Conservation (phyloP, 2,888 invertebrate genomes). For the Thereva unica region DNA sequence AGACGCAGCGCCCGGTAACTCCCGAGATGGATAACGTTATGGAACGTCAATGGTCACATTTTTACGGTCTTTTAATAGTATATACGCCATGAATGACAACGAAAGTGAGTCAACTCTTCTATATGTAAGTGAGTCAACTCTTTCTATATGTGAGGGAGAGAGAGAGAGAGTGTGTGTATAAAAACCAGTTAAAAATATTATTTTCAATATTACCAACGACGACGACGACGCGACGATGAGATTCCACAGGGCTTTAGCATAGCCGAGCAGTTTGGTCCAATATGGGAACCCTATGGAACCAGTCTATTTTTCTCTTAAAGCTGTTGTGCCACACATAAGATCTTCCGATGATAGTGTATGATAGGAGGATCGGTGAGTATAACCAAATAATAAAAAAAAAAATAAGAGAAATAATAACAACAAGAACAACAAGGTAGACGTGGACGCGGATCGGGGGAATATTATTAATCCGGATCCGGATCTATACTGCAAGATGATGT, state of each 20-base stretch:
- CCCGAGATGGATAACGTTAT: conserved; percentile 25
- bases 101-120: conserved; percentile 31
- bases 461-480: conserved; percentile 14
- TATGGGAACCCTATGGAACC: background rate
- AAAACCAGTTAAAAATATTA: conserved; percentile 31
- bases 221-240: no score
- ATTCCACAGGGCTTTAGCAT: conserved; percentile 4
- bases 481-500: conserved; percentile 25
- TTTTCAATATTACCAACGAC: conserved; percentile 21
- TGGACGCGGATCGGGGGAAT: no score
- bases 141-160: conserved; percentile 16
- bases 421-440: no score
- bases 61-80: conserved; percentile 35
- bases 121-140: background rate
- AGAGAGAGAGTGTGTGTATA: conserved; percentile 9
- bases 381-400: no score
- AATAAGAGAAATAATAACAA: no score
- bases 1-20: conserved; percentile 9
- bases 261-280: conserved; percentile 17
- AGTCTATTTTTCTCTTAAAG: conserved; percentile 5
- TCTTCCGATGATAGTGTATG: conserved; percentile 3
- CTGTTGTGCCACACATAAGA: conserved; percentile 33
- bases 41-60: conserved; percentile 34
- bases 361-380: no score
- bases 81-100: conserved; percentile 33